Evolutionary conservation across 2,888 invertebrate genomes (phyloP), one percentile per base, ranked within the genome.

Genomic region (Athrips mouffetella): DNA sequence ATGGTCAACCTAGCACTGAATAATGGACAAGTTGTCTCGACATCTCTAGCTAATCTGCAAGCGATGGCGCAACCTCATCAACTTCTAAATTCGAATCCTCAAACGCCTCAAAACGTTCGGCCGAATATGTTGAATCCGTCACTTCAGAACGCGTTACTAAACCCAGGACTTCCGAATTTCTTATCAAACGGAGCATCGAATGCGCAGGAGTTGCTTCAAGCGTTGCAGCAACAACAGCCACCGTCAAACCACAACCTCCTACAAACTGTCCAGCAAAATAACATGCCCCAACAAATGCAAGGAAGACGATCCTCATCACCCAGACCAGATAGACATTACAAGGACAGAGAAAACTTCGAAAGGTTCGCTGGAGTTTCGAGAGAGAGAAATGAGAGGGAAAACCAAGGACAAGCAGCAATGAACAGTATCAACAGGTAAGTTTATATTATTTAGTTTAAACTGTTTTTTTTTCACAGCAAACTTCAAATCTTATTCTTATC

Each of bases 11-110:
- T 96, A 66, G 94, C 95, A 3, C 89, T 95, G 56, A 94, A 93
- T 78, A 96, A 95, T 77, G 95, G 95, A 23, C 96, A 96, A 86
- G 94, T 96, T 35, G 93, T 96, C 16, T 94, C 95, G 25, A 95
- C 95, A 20, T 94, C 95, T 6, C 80, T 96, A 52, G 94, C 94
- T 59, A 95, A 94, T 76, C 90, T 94, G 51, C 93, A 94, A 80
- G 92, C 93, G 48, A 92, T 94, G 90, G 92, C 93, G 21, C 93
- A 93, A 70, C 92, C 92, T 4, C 93, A 93, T 73, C 91, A 92
- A 63, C 86, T 92, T 51, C 80, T 91, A 51, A 90, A 90, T 66
- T 89, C 91, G 56, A 91, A 92, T 52, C 91, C 91, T 55, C 86
- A 90, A 53, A 86, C 84, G 51, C 64, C 73, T 18, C 57, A 79